Percentiles rank a stretch among this genome's conserved stretches.
Conservation (phyloP, 2,797 vertebrate genomes). For the Falco peregrinus region DNA sequence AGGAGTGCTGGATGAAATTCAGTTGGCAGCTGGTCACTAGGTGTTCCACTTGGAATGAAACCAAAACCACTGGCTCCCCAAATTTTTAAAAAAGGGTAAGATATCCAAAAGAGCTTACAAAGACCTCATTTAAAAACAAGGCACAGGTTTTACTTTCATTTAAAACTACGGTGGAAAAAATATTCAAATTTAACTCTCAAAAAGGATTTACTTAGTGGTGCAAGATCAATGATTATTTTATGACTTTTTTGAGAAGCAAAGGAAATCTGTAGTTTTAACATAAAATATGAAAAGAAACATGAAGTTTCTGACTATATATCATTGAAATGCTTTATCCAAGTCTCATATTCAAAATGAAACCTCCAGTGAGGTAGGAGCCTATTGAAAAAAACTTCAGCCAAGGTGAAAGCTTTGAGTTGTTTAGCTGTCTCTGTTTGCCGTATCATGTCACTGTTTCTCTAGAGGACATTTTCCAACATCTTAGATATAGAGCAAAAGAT, state of each 20-base stretch:
- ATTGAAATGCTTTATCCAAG: background rate
- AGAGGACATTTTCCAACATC: background rate
- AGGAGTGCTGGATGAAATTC: slow-evolving; percentile 24
- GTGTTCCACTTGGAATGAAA: background rate
- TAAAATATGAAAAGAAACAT: background rate
- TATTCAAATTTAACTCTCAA: background rate
- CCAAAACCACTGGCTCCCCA: background rate
- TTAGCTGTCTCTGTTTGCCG: background rate
- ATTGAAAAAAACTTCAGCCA: background rate
- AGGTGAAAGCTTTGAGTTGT: background rate
- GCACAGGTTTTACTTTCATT: background rate
- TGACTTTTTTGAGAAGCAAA: background rate
- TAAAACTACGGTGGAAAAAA: background rate
- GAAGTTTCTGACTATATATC: background rate
- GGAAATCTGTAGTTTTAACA: background rate
- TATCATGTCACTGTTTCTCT: background rate
- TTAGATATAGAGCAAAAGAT: background rate
- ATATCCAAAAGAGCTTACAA: background rate
- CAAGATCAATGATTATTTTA: background rate
- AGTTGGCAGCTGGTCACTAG: slow-evolving; percentile 20
- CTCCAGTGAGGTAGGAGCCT: background rate
- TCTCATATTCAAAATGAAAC: background rate
- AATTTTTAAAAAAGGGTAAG: background rate
- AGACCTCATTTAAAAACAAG: background rate
- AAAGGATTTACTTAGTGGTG: background rate